These are phyloP conservation scores for Pavo muticus DNA, from an alignment of 2,113 vertebrate species.

Conservation along the genomic window DNA sequence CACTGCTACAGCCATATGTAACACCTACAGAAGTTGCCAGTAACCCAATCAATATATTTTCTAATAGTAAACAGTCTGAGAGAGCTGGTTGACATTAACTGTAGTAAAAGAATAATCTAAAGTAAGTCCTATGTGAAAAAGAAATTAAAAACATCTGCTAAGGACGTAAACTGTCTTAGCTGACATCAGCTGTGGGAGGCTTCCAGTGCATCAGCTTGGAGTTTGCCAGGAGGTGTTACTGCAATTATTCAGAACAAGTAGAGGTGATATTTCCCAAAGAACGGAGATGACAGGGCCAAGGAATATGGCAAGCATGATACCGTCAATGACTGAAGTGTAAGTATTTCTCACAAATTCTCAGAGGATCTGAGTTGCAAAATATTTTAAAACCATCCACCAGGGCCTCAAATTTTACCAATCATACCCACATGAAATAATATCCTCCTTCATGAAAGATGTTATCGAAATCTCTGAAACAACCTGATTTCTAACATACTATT, in stretches of 20 bases:
- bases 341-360: neutral
- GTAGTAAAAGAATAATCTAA: neutral
- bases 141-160: slow-evolving; percentile 29
- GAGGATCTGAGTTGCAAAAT: neutral
- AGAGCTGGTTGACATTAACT: neutral
- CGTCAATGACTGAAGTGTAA: neutral
- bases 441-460: accelerated
- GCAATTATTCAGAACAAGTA: slow-evolving; percentile 56
- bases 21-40: neutral
- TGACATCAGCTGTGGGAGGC: neutral
- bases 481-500: neutral
- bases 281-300: neutral
- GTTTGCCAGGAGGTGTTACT: slow-evolving; percentile 54
- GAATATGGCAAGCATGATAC: slow-evolving; percentile 20
- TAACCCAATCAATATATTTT: neutral
- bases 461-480: neutral
- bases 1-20: neutral
- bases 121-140: neutral
- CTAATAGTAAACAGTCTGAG: neutral
- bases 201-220: slow-evolving; percentile 11
- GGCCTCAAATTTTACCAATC: neutral
- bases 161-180: slow-evolving; percentile 10
- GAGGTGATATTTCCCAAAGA: slow-evolving; percentile 40
- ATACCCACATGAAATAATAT: neutral
- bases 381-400: neutral